phyloP scores from a whole-genome alignment of 2,888 invertebrate genomes.

The Leptinotarsa haldemani region DNA sequence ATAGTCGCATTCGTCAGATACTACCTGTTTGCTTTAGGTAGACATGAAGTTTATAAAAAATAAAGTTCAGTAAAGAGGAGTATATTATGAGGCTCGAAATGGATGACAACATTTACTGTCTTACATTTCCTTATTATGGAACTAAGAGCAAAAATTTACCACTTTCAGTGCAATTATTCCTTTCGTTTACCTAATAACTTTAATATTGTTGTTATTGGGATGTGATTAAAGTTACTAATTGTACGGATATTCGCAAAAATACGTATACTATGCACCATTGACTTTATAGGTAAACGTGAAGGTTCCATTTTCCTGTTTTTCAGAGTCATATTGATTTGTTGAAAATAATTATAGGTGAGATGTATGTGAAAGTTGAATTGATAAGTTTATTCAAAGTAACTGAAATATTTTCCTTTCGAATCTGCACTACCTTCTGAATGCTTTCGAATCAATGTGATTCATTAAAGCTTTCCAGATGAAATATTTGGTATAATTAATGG shows the following conservation, averaged over 20 bases:
- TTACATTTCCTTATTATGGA: too few relatives aligned
- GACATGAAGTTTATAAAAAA: background rate
- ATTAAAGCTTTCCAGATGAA: too few relatives aligned
- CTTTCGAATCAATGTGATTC: too few relatives aligned
- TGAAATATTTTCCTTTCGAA: background rate
- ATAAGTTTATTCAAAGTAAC: background rate
- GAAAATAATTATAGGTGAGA: slow-evolving; percentile 11
- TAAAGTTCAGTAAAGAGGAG: background rate
- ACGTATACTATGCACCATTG: slow-evolving; percentile 18
- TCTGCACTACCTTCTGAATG: background rate
- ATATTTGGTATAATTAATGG: too few relatives aligned
- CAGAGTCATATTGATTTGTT: slow-evolving; percentile 1
- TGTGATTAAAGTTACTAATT: background rate
- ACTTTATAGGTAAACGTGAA: slow-evolving; percentile 22
- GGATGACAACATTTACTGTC: background rate
- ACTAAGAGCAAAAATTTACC: too few relatives aligned
- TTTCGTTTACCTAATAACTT: background rate
- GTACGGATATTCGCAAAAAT: slow-evolving; percentile 3
- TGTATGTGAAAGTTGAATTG: slow-evolving; percentile 3
- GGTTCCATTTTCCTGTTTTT: slow-evolving; percentile 20
- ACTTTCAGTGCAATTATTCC: background rate
- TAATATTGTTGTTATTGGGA: background rate
- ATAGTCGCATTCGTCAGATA: slow-evolving; percentile 8
- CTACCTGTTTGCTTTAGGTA: slow-evolving; percentile 15
- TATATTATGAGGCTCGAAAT: background rate